phyloP scores from a whole-genome alignment of 2,797 vertebrate species.

The Myotis pilosus region DNA sequence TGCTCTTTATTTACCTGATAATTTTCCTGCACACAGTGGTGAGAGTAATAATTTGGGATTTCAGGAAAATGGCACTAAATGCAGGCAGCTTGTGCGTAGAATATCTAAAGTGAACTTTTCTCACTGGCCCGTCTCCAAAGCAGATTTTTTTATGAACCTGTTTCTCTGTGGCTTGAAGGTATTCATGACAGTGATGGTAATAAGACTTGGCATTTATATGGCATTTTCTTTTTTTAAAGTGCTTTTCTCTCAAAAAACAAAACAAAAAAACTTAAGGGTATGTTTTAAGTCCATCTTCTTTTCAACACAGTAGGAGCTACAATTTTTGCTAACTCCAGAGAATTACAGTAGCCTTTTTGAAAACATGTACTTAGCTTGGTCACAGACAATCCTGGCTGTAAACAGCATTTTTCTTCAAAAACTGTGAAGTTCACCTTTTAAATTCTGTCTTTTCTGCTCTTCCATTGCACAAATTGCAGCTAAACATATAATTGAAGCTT shows the following conservation, averaged over 20 bases:
- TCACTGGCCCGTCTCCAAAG: conserved; percentile 48
- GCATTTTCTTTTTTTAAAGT: conserved; percentile 60
- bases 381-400: background rate
- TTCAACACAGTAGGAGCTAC: conserved; percentile 36
- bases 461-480: background rate
- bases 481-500: background rate
- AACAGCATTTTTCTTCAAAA: conserved; percentile 31
- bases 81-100: background rate
- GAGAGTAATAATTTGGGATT: conserved; percentile 72
- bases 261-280: conserved; percentile 8
- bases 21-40: conserved; percentile 69
- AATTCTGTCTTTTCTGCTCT: conserved; percentile 19
- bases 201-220: conserved; percentile 48
- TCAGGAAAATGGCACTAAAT: conserved; percentile 56
- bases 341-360: conserved; percentile 19
- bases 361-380: conserved; percentile 26
- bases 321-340: conserved; percentile 29
- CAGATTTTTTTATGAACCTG: conserved; percentile 50
- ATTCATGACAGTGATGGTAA: conserved; percentile 38
- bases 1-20: conserved; percentile 65
- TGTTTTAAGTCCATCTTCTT: conserved; percentile 42
- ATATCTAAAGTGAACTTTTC: conserved; percentile 58
- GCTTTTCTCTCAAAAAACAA: conserved; percentile 15
- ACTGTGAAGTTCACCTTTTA: background rate
- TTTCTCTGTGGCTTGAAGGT: conserved; percentile 21